Evolutionary conservation across 1,140 invertebrate species (phyloP).

Genomic region (Stegodyphus dumicola): DNA sequence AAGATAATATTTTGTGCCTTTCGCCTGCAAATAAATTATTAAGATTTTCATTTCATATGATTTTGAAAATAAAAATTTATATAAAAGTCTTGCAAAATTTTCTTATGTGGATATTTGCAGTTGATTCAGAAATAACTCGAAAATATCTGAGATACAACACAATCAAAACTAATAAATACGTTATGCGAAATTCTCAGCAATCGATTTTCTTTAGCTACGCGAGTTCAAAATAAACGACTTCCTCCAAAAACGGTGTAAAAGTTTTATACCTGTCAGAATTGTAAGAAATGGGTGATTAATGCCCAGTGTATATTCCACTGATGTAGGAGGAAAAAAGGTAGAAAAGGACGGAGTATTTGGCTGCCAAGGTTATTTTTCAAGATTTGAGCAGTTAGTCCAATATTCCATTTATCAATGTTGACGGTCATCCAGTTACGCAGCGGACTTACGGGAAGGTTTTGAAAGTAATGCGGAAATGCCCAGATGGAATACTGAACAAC

Average conservation of each 20-base stretch:
- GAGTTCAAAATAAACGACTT: constrained; percentile 10
- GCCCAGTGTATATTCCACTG: constrained; percentile 28
- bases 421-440: constrained; percentile 33
- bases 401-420: constrained; percentile 40
- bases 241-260: constrained; percentile 32
- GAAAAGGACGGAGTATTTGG: constrained; percentile 2
- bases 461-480: constrained; percentile 32
- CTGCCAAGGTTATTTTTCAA: constrained; percentile 40
- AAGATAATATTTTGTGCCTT: too few species aligned
- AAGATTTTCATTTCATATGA: too few species aligned
- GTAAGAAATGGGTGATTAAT: constrained; percentile 25
- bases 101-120: too few species aligned
- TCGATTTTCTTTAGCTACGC: too few species aligned
- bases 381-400: constrained; percentile 42
- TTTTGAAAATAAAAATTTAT: too few species aligned
- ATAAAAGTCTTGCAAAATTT: too few species aligned
- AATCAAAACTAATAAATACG: too few species aligned
- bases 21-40: too few species aligned
- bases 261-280: constrained; percentile 42
- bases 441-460: constrained; percentile 34
- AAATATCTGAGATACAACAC: too few species aligned
- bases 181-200: too few species aligned
- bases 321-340: neutral
- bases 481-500: constrained; percentile 8
- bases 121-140: too few species aligned